Evolutionary conservation across 2,888 invertebrate genomes (phyloP).

Genomic region (Chloromyia formosa): DNA sequence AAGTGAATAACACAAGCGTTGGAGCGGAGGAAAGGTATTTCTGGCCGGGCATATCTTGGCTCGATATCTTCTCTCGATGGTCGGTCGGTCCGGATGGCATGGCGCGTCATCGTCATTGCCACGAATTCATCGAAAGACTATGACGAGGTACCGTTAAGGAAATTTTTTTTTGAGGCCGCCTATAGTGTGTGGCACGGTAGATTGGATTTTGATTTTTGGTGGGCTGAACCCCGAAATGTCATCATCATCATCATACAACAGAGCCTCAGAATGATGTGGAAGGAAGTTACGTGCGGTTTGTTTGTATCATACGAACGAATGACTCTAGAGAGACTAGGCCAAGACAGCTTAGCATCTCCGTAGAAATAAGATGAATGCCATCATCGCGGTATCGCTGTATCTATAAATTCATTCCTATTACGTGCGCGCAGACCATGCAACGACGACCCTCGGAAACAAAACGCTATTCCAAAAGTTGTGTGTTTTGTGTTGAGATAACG

Average conservation of each 20-base stretch:
- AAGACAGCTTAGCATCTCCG: too few relatives aligned
- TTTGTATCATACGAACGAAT: too few relatives aligned
- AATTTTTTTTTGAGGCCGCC: constrained; percentile 30
- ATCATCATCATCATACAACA: neutral
- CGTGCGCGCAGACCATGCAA: constrained; percentile 2
- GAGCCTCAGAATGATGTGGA: neutral
- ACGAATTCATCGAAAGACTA: constrained; percentile 17
- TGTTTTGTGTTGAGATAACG: too few relatives aligned
- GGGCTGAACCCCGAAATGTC: neutral
- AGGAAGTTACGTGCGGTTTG: constrained; percentile 7
- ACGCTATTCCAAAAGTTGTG: too few relatives aligned
- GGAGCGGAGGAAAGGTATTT: too few relatives aligned
- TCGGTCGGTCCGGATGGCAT: too few relatives aligned
- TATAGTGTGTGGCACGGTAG: too few relatives aligned
- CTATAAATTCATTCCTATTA: constrained; percentile 17
- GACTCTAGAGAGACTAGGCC: constrained; percentile 2
- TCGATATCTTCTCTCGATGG: too few relatives aligned
- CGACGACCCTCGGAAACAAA: too few relatives aligned
- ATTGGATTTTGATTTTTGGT: neutral
- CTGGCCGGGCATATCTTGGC: too few relatives aligned
- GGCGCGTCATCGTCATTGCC: constrained; percentile 13
- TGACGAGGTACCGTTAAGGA: constrained; percentile 39
- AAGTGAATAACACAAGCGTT: too few relatives aligned
- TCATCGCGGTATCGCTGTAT: too few relatives aligned
- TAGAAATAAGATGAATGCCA: constrained; percentile 4